phyloP scores from a whole-genome alignment of 2,888 invertebrate species.

The Bellardia pandia region DNA sequence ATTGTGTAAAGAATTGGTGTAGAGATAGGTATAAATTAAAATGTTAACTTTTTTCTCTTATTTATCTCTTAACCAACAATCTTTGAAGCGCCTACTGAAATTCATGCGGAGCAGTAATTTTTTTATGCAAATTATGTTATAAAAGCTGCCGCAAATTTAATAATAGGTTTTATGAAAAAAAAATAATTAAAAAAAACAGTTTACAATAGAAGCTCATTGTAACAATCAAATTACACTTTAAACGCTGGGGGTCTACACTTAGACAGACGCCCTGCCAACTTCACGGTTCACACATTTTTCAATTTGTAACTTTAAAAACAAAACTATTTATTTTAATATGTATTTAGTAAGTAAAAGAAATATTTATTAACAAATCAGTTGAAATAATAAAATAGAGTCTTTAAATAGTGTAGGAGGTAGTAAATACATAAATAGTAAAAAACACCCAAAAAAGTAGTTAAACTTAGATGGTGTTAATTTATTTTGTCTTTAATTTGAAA shows the following conservation, averaged over 20 bases:
- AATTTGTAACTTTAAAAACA: neutral
- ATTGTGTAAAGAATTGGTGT: no score
- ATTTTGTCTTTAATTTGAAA: neutral
- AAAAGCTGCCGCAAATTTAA: slow-evolving; percentile 19
- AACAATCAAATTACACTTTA: slow-evolving; percentile 33
- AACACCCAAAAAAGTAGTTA: neutral
- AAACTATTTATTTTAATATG: neutral
- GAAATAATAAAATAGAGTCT: neutral
- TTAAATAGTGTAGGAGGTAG: neutral
- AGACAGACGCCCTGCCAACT: slow-evolving; percentile 14
- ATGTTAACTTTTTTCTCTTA: no score
- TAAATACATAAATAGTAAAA: no score
- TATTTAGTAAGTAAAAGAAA: neutral
- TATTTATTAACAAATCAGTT: slow-evolving; percentile 7
- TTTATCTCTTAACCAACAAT: neutral
- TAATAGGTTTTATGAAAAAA: slow-evolving; percentile 17
- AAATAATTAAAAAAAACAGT: neutral
- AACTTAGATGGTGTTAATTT: neutral
- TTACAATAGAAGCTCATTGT: slow-evolving; percentile 39
- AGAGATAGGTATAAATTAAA: no score
- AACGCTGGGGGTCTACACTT: slow-evolving; percentile 12
- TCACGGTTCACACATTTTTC: slow-evolving; percentile 43
- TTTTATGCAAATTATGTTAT: slow-evolving; percentile 23
- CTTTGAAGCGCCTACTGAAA: neutral
- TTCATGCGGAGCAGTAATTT: neutral